Conservation (phyloP, 2,888 invertebrate genomes). For the Schrankia costaestrigalis region DNA sequence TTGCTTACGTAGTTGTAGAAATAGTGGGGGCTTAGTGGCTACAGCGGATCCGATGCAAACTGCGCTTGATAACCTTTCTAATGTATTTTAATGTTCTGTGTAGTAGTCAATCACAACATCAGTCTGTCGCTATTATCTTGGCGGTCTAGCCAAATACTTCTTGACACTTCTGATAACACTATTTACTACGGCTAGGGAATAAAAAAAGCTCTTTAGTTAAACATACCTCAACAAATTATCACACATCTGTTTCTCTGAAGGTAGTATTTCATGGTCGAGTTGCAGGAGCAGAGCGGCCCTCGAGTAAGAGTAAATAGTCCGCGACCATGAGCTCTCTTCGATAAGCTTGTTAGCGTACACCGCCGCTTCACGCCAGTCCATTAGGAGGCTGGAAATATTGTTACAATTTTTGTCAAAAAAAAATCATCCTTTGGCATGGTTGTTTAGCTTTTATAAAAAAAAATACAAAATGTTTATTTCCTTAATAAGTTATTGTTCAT, state of each 20-base stretch:
- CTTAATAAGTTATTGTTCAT: neutral
- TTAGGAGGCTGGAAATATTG: constrained; percentile 76
- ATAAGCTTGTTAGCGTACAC: constrained; percentile 86
- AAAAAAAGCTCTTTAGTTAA: no score
- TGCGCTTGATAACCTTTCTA: no score
- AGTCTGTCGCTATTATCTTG: no score
- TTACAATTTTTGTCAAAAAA: neutral
- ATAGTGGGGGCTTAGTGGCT: no score
- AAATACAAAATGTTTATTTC: neutral
- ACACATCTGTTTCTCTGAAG: constrained; percentile 79
- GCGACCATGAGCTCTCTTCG: constrained; percentile 93
- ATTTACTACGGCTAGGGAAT: no score
- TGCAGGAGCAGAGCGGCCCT: constrained; percentile 91
- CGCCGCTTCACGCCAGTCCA: constrained; percentile 89
- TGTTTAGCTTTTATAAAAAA: no score
- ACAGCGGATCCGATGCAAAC: no score
- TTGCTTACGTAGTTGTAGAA: no score
- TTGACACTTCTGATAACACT: no score
- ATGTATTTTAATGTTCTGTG: no score
- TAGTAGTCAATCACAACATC: no score
- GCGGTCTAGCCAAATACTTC: no score
- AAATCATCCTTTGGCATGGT: neutral
- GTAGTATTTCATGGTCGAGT: constrained; percentile 70
- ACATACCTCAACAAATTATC: constrained; percentile 85
- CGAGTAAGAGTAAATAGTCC: constrained; percentile 94